Evolutionary conservation across 2,113 vertebrate species (phyloP), one percentile per base, ranked within the genome.

Genomic region (Paramisgurnus dabryanus): DNA sequence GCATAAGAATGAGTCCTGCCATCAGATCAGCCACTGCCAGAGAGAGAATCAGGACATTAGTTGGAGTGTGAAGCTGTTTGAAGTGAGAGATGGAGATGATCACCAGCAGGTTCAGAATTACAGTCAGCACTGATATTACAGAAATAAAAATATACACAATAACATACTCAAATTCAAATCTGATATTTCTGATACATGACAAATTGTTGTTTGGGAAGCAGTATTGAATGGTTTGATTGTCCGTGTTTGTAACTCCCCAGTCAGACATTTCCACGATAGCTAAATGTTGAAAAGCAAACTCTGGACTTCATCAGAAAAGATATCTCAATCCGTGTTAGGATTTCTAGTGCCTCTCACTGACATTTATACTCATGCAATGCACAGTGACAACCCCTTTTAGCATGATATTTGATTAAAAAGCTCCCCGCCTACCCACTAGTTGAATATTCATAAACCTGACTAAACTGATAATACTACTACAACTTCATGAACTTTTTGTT

Each of bases 1-100:
- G 95, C 95, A 96, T 95, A 80, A 96, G 40, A 72, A 95, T 39
- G 61, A 91, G 81, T 71, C 90, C 64, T 34, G 27, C 27, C 27
- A 34, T 34, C 27, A 34, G 27, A 34, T 34, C 27, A 34, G 27
- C 27, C 27, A 84, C 13, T 22, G 90, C 90, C 86, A 93, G 85
- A 67, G 92, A 92, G 73, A 92, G 86, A 22, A 92, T 78, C 22
- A 92, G 74, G 64, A 90, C 76, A 84, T 93, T 92, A 82, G 91
- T 91, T 50, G 88, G 81, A 17, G 86, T 90, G 72, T 91, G 91
- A 27, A 92, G 91, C 86, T 93, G 90, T 85, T 90, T 93, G 86
- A 27, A 92, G 76, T 91, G 89, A 9, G 88, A 86, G 55, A 85
- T 84, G 39, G 83, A 83, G 74, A 83, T 74, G 60, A 85, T 83